phyloP scores from a whole-genome alignment of 2,888 invertebrate genomes.

The Tanypteryx hageni region DNA sequence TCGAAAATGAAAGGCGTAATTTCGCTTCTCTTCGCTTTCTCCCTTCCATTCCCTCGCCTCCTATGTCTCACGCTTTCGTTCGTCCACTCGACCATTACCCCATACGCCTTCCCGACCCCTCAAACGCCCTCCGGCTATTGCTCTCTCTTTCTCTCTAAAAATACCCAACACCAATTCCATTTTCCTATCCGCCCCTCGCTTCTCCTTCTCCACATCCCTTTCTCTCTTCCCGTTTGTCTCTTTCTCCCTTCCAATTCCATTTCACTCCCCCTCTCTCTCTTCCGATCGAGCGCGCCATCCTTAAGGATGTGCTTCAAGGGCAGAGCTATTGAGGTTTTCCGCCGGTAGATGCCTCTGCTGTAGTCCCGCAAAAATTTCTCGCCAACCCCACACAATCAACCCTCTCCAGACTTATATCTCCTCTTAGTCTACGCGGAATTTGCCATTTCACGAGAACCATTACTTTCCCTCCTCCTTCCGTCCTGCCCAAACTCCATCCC shows the following conservation, averaged over 20 bases:
- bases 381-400: conserved; percentile 15
- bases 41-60: too few species aligned
- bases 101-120: background rate
- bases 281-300: background rate
- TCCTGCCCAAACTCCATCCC: too few species aligned
- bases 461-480: background rate
- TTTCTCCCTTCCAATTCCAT: background rate
- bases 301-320: background rate
- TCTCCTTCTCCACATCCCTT: background rate
- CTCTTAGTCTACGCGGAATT: background rate
- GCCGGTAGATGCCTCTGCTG: background rate
- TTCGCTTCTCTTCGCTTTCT: background rate
- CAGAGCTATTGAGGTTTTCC: background rate
- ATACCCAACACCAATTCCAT: background rate
- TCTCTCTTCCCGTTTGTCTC: background rate
- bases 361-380: conserved; percentile 8
- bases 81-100: background rate
- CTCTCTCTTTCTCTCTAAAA: background rate
- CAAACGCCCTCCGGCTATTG: background rate
- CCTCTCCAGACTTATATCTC: conserved; percentile 32
- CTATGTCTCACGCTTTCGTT: background rate
- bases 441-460: conserved; percentile 27
- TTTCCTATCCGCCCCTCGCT: background rate
- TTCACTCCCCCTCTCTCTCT: background rate
- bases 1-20: conserved; percentile 13